These are phyloP conservation scores for Diprion similis DNA, from an alignment of 1,140 invertebrate genomes.

Conservation along the genomic window DNA sequence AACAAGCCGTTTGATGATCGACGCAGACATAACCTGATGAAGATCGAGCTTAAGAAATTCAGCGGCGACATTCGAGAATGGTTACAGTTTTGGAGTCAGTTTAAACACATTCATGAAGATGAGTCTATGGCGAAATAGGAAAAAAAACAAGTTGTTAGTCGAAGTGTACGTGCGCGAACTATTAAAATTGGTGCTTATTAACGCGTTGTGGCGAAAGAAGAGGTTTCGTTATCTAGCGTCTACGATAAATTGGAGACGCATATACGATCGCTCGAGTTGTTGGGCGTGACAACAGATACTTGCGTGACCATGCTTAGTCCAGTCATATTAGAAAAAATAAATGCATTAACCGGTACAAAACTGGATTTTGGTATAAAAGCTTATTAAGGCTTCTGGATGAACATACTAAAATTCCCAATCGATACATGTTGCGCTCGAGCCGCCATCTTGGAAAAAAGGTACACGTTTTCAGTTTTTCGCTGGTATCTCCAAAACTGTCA, in stretches of 20 bases:
- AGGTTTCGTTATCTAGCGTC: constrained; percentile 23
- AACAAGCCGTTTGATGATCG: no score
- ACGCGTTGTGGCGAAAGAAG: constrained; percentile 21
- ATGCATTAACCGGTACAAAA: background rate
- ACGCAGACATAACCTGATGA: no score
- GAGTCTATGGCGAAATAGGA: constrained; percentile 30
- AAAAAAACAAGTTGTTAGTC: constrained; percentile 43
- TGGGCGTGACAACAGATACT: constrained; percentile 47
- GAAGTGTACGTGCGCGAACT: constrained; percentile 48
- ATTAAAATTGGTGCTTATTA: constrained; percentile 35
- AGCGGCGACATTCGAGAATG: constrained; percentile 37
- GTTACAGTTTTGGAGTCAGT: constrained; percentile 44
- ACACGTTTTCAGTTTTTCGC: no score
- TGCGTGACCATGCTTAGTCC: constrained; percentile 41
- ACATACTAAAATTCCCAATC: background rate
- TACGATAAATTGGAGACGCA: constrained; percentile 37
- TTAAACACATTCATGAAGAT: constrained; percentile 42
- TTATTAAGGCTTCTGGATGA: background rate
- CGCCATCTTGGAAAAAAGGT: no score
- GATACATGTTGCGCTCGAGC: no score
- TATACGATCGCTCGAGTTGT: constrained; percentile 45
- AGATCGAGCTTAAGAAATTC: constrained; percentile 42
- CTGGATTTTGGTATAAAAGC: no score
- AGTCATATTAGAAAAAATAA: background rate
- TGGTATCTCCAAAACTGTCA: background rate